phyloP scores from a whole-genome alignment of 2,888 invertebrate genomes.

The Drosophila putrida region DNA sequence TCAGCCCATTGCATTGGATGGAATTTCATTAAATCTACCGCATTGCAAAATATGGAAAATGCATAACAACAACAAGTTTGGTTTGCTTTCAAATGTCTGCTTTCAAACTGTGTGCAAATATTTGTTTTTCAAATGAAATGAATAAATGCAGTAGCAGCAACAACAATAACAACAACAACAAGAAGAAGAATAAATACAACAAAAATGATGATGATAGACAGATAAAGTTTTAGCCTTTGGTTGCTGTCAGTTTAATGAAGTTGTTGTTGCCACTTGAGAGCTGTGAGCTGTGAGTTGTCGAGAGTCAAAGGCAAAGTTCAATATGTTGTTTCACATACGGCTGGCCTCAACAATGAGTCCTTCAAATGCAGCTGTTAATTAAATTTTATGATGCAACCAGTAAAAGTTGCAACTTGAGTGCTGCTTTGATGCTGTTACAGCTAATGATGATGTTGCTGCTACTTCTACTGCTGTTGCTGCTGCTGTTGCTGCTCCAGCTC shows the following conservation, averaged over 20 bases:
- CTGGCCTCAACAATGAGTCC: constrained; percentile 7
- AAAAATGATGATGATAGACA: constrained; percentile 13
- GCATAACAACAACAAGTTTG: constrained; percentile 1
- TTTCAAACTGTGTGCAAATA: constrained; percentile 59
- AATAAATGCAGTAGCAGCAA: constrained; percentile 56
- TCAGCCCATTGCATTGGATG: not conserved
- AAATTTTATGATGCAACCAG: constrained; percentile 66
- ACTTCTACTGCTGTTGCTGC: constrained; percentile 40
- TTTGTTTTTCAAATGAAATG: constrained; percentile 73
- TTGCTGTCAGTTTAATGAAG: constrained; percentile 59
- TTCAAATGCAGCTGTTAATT: constrained; percentile 61
- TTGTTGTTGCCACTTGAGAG: constrained; percentile 43
- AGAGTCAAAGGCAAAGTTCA: constrained; percentile 48
- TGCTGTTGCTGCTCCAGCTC: constrained; percentile 32
- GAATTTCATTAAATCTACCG: constrained; percentile 61
- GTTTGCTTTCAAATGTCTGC: constrained; percentile 7
- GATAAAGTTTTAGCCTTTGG: constrained; percentile 39
- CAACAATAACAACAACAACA: constrained; percentile 6
- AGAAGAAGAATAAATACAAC: not conserved
- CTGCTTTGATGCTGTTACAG: constrained; percentile 40
- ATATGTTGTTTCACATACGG: constrained; percentile 17
- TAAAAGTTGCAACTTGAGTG: constrained; percentile 62
- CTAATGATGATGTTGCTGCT: constrained; percentile 53
- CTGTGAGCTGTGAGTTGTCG: constrained; percentile 35
- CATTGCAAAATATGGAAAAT: constrained; percentile 55